Evolutionary conservation across 2,888 invertebrate species (phyloP).

Genomic region (Apotomis turbidana): DNA sequence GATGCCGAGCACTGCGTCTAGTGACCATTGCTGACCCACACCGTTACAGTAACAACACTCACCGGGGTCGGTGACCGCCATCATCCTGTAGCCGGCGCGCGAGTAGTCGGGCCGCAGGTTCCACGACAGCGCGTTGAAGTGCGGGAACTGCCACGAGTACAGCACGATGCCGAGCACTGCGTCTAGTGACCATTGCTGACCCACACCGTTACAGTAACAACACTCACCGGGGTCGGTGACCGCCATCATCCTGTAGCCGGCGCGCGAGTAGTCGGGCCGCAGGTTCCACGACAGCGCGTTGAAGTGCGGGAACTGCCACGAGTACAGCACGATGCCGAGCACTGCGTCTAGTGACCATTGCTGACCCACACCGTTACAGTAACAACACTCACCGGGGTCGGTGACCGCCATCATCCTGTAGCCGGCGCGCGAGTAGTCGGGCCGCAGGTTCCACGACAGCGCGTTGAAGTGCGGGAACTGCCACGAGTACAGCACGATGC

Average conservation of each 20-base stretch:
- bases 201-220: neutral
- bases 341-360: no score
- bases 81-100: constrained; percentile 7
- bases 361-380: no score
- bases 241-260: constrained; percentile 7
- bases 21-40: no score
- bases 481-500: neutral
- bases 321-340: neutral
- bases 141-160: constrained; percentile 1
- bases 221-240: constrained; percentile 7
- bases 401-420: constrained; percentile 7
- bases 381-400: neutral
- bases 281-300: constrained; percentile 7
- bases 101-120: constrained; percentile 5
- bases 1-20: no score
- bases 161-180: no score
- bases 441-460: constrained; percentile 7
- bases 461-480: constrained; percentile 7
- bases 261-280: constrained; percentile 3
- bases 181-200: no score
- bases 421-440: constrained; percentile 7
- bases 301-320: constrained; percentile 7
- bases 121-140: constrained; percentile 5
- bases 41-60: neutral
- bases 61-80: constrained; percentile 7